Evolutionary conservation across 2,113 vertebrate species (phyloP).

Genomic region (Nipponia nippon): DNA sequence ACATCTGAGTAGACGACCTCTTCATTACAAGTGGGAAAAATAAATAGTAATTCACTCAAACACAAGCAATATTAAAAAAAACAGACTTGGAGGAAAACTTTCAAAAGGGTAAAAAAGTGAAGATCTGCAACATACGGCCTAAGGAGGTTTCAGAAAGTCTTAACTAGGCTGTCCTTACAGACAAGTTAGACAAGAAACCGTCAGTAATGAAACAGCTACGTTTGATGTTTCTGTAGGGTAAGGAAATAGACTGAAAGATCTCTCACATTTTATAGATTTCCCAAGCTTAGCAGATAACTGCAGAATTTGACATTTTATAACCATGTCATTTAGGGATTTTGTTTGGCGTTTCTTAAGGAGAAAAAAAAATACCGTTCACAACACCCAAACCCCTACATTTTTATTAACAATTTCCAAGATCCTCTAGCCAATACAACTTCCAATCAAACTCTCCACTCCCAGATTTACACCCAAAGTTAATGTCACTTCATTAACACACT

Average conservation of each 20-base stretch:
- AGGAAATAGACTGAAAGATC: neutral
- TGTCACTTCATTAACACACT: neutral
- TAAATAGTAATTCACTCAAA: neutral
- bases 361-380: neutral
- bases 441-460: neutral
- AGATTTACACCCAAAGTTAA: neutral
- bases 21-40: neutral
- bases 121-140: neutral
- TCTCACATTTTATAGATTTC: neutral
- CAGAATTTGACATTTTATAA: neutral
- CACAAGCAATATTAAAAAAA: neutral
- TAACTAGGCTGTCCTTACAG: neutral
- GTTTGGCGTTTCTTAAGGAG: neutral
- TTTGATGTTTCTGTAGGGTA: neutral
- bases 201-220: neutral
- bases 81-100: neutral
- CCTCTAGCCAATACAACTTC: neutral
- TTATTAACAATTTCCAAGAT: neutral
- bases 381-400: neutral
- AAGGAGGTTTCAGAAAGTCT: neutral
- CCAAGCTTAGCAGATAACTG: neutral
- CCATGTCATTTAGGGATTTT: neutral
- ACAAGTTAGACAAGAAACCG: neutral
- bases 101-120: neutral
- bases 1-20: neutral